These are phyloP conservation scores for Genyomyrus donnyi DNA, from an alignment of 2,113 vertebrate genomes.

Conservation along the genomic window DNA sequence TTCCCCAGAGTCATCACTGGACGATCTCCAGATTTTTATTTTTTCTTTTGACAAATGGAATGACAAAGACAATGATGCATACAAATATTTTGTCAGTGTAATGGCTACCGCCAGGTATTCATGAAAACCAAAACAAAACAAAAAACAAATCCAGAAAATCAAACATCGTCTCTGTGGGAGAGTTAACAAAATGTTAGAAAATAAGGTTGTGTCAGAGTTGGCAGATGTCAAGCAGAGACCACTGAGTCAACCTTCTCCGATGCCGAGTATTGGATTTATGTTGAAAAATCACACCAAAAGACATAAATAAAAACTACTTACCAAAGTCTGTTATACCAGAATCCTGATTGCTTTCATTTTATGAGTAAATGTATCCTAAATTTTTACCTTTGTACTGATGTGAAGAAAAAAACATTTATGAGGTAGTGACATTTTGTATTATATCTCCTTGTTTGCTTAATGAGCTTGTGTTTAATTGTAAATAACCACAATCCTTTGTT, in stretches of 20 bases:
- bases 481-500: slow-evolving; percentile 49
- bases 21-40: slow-evolving; percentile 37
- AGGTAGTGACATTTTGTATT: slow-evolving; percentile 48
- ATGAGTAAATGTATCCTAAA: slow-evolving; percentile 72
- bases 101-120: slow-evolving; percentile 71
- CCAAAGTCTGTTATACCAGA: slow-evolving; percentile 95
- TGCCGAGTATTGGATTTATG: slow-evolving; percentile 71
- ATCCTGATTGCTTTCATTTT: slow-evolving; percentile 72
- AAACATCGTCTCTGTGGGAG: slow-evolving; percentile 46
- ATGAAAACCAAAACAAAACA: slow-evolving; percentile 74
- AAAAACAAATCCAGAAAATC: slow-evolving; percentile 47
- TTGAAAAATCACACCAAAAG: slow-evolving; percentile 67
- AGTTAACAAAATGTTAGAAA: slow-evolving; percentile 36
- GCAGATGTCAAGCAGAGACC: not conserved
- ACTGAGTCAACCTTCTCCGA: slow-evolving; percentile 64
- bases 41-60: slow-evolving; percentile 44
- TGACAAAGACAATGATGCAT: slow-evolving; percentile 53
- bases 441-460: slow-evolving; percentile 43
- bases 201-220: slow-evolving; percentile 66
- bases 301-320: slow-evolving; percentile 68
- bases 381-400: slow-evolving; percentile 87
- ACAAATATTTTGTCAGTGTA: slow-evolving; percentile 65
- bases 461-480: slow-evolving; percentile 61
- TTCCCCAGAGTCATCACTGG: slow-evolving; percentile 57
- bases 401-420: slow-evolving; percentile 52